A percentile compares a stretch with the other conserved stretches of the same genome.
Evolutionary conservation across 2,113 vertebrate genomes (phyloP).

Genomic region (Pollachius pollachius): DNA sequence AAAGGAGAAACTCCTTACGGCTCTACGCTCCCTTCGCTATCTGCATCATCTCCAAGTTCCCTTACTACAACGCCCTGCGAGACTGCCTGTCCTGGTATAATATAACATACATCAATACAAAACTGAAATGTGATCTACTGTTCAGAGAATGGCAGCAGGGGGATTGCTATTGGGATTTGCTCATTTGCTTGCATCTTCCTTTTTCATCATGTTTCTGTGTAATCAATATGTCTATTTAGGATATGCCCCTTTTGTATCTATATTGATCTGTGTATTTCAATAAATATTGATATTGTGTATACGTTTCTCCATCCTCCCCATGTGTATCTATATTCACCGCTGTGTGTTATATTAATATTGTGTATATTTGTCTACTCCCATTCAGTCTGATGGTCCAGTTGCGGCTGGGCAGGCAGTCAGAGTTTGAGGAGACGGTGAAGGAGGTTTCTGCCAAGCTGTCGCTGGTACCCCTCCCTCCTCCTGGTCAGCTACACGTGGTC

Average conservation of each 20-base stretch:
- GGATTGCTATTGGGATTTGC: background rate
- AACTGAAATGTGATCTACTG: background rate
- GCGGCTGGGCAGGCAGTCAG: constrained; percentile 74
- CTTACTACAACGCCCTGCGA: constrained; percentile 89
- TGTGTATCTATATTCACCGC: too few relatives aligned
- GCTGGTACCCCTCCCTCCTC: constrained; percentile 87
- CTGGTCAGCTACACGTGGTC: constrained; percentile 93
- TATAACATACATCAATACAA: constrained; percentile 1
- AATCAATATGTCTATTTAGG: too few relatives aligned
- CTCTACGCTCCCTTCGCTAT: constrained; percentile 79
- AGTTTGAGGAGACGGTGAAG: constrained; percentile 84
- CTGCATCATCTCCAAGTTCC: constrained; percentile 90
- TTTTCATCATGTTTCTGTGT: too few relatives aligned
- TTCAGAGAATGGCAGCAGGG: background rate
- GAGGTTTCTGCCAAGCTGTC: constrained; percentile 92
- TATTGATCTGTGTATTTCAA: too few relatives aligned
- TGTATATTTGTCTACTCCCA: constrained; percentile 1
- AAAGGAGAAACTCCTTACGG: constrained; percentile 58
- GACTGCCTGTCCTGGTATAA: constrained; percentile 93
- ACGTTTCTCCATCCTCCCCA: background rate
- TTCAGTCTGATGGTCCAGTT: constrained; percentile 82
- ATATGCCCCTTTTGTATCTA: too few relatives aligned
- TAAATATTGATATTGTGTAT: too few relatives aligned
- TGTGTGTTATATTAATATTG: too few relatives aligned
- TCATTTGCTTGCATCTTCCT: too few relatives aligned